Percentiles rank a stretch among this genome's conserved stretches.
phyloP scores from a whole-genome alignment of 2,797 vertebrate species.

The Aeoliscus strigatus region DNA sequence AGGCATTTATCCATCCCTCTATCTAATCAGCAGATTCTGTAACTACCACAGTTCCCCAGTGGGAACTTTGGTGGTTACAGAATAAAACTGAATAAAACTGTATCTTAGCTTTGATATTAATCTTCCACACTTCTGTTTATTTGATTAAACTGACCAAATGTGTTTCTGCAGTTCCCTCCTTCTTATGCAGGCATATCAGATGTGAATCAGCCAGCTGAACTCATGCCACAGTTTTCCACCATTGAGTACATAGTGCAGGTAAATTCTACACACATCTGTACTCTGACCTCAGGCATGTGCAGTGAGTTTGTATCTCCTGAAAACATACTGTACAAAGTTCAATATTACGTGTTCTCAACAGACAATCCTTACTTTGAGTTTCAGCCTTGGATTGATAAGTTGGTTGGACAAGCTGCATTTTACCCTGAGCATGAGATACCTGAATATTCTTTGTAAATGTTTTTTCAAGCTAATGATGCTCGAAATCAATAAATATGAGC shows the following conservation, averaged over 20 bases:
- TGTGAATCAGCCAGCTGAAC: constrained; percentile 91
- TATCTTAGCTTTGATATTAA: not conserved
- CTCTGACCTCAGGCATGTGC: constrained; percentile 24
- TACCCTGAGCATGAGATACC: too few species aligned
- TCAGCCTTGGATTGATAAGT: too few species aligned
- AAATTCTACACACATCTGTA: constrained; percentile 46
- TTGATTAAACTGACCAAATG: constrained; percentile 3
- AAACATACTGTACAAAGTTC: constrained; percentile 22
- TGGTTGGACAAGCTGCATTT: too few species aligned
- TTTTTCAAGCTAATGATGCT: too few species aligned
- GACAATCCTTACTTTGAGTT: too few species aligned
- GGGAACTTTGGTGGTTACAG: too few species aligned
- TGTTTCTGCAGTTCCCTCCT: constrained; percentile 83
- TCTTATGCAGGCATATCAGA: constrained; percentile 94
- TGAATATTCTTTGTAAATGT: not conserved
- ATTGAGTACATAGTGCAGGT: constrained; percentile 98
- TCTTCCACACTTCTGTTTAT: constrained; percentile 22
- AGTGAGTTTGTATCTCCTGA: constrained; percentile 17
- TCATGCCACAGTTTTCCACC: constrained; percentile 97
- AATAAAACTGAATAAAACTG: not conserved
- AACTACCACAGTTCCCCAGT: too few species aligned
- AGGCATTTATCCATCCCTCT: too few species aligned
- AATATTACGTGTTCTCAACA: constrained; percentile 3
- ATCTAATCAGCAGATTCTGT: not conserved
- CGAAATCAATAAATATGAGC: too few species aligned